Conservation (phyloP, 2,797 vertebrate species). For the Malurus leucopterus region DNA sequence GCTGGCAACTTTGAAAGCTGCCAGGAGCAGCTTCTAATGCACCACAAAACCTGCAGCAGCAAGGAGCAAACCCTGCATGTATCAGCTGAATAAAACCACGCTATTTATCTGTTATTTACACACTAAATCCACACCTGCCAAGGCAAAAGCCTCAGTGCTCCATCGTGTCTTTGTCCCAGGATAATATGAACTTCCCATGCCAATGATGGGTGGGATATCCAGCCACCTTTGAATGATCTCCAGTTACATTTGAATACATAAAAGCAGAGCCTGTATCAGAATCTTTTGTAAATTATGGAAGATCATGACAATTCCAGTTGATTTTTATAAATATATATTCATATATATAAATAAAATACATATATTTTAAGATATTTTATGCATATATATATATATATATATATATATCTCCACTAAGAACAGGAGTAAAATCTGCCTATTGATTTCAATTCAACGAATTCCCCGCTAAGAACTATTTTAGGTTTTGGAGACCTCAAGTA, state of each 20-base stretch:
- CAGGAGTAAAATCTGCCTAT: neutral
- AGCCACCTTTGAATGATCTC: neutral
- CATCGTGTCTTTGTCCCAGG: neutral
- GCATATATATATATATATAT: accelerated
- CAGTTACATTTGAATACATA: neutral
- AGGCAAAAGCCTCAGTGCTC: neutral
- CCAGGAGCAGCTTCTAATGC: neutral
- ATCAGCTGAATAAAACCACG: neutral
- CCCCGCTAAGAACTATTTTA: neutral
- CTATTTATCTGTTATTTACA: neutral
- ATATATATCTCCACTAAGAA: neutral
- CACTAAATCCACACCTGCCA: neutral
- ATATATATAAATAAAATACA: too few relatives aligned
- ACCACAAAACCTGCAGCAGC: neutral
- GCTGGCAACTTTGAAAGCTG: neutral
- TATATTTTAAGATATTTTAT: neutral
- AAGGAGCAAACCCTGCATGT: neutral
- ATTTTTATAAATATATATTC: neutral
- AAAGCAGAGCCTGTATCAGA: neutral
- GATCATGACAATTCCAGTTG: neutral
- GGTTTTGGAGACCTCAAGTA: neutral
- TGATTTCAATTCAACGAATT: neutral
- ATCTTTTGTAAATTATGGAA: neutral
- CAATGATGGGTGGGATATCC: neutral
- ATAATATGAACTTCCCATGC: neutral